Evolutionary conservation across 2,113 vertebrate genomes (phyloP), one percentile per base, ranked within the genome.

Genomic region (Pelodiscus sinensis): DNA sequence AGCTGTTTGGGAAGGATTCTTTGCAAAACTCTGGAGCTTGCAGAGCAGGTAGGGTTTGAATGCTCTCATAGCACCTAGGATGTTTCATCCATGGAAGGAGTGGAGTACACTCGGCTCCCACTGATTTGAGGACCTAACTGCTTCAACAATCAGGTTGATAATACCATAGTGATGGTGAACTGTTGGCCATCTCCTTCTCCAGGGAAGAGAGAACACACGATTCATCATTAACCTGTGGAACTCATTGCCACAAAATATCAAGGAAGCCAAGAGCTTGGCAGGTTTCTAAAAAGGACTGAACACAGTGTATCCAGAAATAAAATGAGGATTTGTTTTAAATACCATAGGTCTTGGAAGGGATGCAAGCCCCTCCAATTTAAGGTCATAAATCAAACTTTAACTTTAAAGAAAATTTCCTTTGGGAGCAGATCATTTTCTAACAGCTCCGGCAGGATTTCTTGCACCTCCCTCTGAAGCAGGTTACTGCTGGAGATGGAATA

Each of bases 191-290:
- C 22, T 0, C 0, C 14, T 55, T 78, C 6, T 44, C 87, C 14
- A 44, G 54, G 54, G 79, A 87, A 21, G 2, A 3, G 3, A 31
- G 62, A 68, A 68, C 62, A 68, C n/a, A 31, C 11, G n/a, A 19
- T 68, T 68, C 62, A 19, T 15, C 31, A 68, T 58, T 82, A 82
- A 52, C 7, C 51, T 73, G 51, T 24, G 62, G n/a, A 4, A 3
- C n/a, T 81, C 44, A 3, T 11, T 38, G 50, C 44, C 85, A 2
- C 24, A 4, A 10, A 54, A 6, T 14, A 52, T 0, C 0, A n/a
- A 18, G 5, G 1, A 50, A 81, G 51, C 4, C 52, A 44, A 7
- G 0, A 0, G 1, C n/a, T 1, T 12, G 16, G 12, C 24, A 35
- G n/a, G 65, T 35, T 71, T 68, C 65, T 68, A 19, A 68, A 35